phyloP scores from a whole-genome alignment of 2,113 vertebrate species.

The Brachypteracias leptosomus region DNA sequence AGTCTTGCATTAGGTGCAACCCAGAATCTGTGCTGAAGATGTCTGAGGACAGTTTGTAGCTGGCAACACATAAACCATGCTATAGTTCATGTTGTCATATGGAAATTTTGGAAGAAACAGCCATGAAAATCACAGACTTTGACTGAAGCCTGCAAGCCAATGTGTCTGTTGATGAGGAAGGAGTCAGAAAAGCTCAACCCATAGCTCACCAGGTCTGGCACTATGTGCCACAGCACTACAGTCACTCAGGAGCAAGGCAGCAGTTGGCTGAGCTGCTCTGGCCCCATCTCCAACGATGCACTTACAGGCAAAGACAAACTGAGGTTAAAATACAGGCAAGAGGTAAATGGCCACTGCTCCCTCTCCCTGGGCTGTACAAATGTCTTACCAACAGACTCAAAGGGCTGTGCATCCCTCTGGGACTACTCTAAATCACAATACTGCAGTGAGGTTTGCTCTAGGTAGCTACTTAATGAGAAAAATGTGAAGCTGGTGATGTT shows the following conservation, averaged over 20 bases:
- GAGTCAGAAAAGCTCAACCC: neutral
- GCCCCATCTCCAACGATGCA: neutral
- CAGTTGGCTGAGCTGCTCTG: neutral
- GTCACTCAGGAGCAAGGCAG: fast-evolving
- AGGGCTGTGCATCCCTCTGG: neutral
- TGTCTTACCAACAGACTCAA: neutral
- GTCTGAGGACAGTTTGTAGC: neutral
- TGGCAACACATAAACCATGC: neutral
- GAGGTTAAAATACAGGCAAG: neutral
- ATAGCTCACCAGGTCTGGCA: neutral
- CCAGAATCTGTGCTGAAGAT: neutral
- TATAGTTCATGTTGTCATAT: fast-evolving
- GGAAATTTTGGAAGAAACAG: neutral
- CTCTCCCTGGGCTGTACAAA: neutral
- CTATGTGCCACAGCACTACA: neutral
- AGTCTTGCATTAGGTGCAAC: neutral
- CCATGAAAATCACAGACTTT: neutral
- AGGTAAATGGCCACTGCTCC: neutral
- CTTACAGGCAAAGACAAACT: neutral
- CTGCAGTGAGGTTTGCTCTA: neutral
- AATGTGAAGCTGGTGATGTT: neutral
- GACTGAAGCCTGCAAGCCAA: neutral
- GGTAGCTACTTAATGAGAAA: neutral
- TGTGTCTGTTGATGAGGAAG: neutral
- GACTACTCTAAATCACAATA: neutral